Base-by-base conservation (phyloP, 2,888 invertebrate genomes). In the Lithosia quadra region DNA sequence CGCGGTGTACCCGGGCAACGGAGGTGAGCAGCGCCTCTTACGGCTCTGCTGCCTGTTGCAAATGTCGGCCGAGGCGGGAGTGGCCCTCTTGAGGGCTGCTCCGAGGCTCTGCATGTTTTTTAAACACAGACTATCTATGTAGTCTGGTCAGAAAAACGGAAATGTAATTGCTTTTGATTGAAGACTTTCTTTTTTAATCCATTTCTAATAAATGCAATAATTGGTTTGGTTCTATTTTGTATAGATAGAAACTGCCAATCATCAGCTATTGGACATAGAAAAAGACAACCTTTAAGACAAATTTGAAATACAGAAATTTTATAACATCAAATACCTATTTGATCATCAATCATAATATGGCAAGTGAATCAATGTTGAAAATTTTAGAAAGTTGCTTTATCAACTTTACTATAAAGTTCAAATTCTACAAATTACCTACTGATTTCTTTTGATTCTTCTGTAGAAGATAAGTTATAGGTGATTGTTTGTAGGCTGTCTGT, bases 321-420 rank as follows among this genome's bases (percentile, higher is more conserved):
- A 21, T 21, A 21, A 13, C 7, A 36, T 60, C 21, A 55, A 60
- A 39, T 28, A 53, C n/a, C n/a, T n/a, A 34, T 62, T 65, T 63
- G 15, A 33, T 49, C 63, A 75, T 61, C 34, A 71, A 71, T 78
- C 63, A 75, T 60, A 15, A 49, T 3, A n/a, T 28, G 53, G 0
- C 2, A 63, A 66, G 63, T 66, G 59, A 65, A 65, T 67, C 67
- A 72, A 34, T 22, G n/a, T 62, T 67, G n/a, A 65, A 49, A 39
- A 67, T 67, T 53, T 64, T 58, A 58, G 33, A 58, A 58, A 34
- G 34, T 34, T 34, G 9, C n/a, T 28, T 18, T 28, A 57, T 18
- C 18, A 57, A 24, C 18, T 28, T 33, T 8, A 28, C 15, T 33
- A 18, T 1, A 24, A 22, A 22, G 24, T 43, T 5, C 18, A 43